Conservation (phyloP, 2,113 vertebrate species). For the Alectura lathami region DNA sequence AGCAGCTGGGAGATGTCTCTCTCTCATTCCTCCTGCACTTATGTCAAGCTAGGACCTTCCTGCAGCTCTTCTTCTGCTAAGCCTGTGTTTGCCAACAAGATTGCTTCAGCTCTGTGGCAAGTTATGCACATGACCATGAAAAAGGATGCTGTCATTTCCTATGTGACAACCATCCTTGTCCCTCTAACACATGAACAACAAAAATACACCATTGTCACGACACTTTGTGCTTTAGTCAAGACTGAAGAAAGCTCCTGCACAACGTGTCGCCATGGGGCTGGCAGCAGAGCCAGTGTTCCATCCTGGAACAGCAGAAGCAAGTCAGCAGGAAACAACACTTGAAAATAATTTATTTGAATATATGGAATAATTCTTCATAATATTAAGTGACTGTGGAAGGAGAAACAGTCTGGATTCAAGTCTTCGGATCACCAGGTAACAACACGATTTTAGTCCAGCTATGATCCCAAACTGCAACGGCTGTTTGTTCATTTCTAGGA, state of each 20-base stretch:
- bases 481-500: fast-evolving
- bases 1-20: not conserved
- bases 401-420: not conserved
- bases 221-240: not conserved
- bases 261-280: fast-evolving
- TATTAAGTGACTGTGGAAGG: fast-evolving
- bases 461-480: not conserved
- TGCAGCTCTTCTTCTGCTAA: not conserved
- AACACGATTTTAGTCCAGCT: not conserved
- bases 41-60: not conserved
- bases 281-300: not conserved
- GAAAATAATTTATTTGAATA: not conserved
- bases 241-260: not conserved
- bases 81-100: not conserved
- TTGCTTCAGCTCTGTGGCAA: not conserved
- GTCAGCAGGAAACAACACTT: not conserved
- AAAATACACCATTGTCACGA: not conserved
- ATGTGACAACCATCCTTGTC: not conserved
- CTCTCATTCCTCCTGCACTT: not conserved
- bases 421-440: no score
- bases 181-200: not conserved
- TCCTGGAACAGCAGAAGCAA: not conserved
- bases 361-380: not conserved
- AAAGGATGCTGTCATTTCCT: not conserved
- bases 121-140: not conserved